Base-by-base conservation (phyloP, 2,797 vertebrate species). In the Florisuga fusca region DNA sequence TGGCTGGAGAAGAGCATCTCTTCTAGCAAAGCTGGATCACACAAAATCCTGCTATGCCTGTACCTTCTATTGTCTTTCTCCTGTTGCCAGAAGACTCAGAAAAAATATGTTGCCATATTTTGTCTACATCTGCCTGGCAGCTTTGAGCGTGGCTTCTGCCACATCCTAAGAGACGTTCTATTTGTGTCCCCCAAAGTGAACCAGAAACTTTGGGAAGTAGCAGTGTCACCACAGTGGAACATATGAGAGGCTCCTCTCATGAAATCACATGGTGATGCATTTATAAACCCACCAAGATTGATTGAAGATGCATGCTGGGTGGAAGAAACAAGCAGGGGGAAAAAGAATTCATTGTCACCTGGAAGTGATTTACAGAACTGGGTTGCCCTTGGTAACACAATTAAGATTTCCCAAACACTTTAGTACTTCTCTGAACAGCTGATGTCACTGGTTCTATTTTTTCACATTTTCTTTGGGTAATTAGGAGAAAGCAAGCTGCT, bases 321-420 rank as follows among this genome's bases (percentile, higher is more conserved):
- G n/a, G 36, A 78, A 73, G 69, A 85, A 92, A 80, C 36, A 89
- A 66, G 15, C 33, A 22, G 48, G 46, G 46, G 21, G 34, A 4
- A 8, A 25, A 46, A 45, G 41, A 31, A 31, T 83, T 59, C 54
- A 34, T 51, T 10, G 2, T 86, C 94, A 94, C 90, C 86, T 92
- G 61, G 89, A 83, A 90, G 31, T 87, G 83, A 94, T 94, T 97
- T 97, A 72, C 61, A 69, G 77, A 58, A 81, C 54, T 73, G 16
- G 57, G 83, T 13, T 71, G 27, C 26, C 26, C 89, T 95, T 71
- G 67, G 74, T 91, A 94, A 82, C 86, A 87, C 89, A 92, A 92
- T 61, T 64, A 76, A 63, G 58, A 77, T 95, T 96, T 96, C 94
- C 71, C 67, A 96, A 97, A 78, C 96, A 87, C 82, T 34, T 79